These are phyloP conservation scores for Lacerta agilis DNA, from an alignment of 2,797 vertebrate genomes.

Conservation along the genomic window DNA sequence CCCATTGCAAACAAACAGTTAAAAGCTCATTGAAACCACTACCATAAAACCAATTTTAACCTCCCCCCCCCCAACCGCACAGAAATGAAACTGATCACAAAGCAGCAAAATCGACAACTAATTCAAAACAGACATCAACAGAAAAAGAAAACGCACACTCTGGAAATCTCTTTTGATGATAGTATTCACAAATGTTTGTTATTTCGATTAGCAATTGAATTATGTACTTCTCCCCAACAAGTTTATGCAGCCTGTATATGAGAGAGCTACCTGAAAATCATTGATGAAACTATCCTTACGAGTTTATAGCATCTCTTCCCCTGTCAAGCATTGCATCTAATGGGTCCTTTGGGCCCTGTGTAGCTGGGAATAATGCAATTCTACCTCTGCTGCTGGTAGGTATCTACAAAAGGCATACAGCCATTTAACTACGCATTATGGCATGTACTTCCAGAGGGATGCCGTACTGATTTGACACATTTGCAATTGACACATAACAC, in stretches of 20 bases:
- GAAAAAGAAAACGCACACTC: background rate
- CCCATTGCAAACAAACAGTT: background rate
- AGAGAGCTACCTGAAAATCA: background rate
- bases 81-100: background rate
- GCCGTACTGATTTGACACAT: background rate
- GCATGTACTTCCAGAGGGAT: background rate
- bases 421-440: background rate
- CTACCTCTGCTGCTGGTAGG: background rate
- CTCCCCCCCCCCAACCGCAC: background rate
- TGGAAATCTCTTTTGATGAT: background rate
- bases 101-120: background rate
- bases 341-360: background rate
- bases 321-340: constrained; percentile 37
- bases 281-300: constrained; percentile 65
- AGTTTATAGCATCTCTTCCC: constrained; percentile 15
- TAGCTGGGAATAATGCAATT: background rate
- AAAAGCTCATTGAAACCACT: background rate
- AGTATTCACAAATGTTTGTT: background rate
- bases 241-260: background rate
- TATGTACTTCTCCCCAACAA: background rate
- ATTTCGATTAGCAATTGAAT: background rate
- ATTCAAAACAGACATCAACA: background rate
- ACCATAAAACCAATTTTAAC: background rate
- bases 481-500: constrained; percentile 30
- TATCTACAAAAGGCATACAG: background rate